phyloP scores from a whole-genome alignment of 2,797 vertebrate species.

The Oryzias dopingdopingensis region DNA sequence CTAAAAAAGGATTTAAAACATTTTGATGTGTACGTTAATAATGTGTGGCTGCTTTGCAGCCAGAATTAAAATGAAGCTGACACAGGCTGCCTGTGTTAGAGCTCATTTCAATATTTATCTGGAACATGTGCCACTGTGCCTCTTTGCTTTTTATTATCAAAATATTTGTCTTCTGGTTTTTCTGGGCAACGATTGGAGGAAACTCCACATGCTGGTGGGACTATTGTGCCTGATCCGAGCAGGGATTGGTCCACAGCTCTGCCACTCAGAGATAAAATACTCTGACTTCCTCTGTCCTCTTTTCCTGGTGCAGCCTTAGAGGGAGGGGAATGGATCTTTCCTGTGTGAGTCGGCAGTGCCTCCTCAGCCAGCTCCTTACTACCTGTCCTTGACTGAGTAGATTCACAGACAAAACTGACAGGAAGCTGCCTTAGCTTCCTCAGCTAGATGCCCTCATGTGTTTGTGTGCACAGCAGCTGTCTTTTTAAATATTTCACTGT shows the following conservation, averaged over 20 bases:
- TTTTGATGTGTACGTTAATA: too few relatives aligned
- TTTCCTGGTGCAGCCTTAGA: conserved; percentile 72
- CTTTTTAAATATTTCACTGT: conserved; percentile 17
- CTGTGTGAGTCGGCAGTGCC: conserved; percentile 62
- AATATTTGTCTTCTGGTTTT: conserved; percentile 35
- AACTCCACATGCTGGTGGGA: conserved; percentile 34
- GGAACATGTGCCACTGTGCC: conserved; percentile 18
- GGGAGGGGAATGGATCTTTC: conserved; percentile 69
- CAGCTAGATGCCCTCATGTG: conserved; percentile 18
- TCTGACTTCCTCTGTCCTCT: conserved; percentile 72
- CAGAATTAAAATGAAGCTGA: too few relatives aligned
- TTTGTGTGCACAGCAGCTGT: conserved; percentile 33
- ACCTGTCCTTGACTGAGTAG: conserved; percentile 76
- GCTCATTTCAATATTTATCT: conserved; percentile 13
- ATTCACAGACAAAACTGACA: conserved; percentile 51
- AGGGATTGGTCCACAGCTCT: conserved; percentile 67
- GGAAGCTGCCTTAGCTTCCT: conserved; percentile 33
- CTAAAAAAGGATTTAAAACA: conserved; percentile 2
- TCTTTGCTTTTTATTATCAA: conserved; percentile 33
- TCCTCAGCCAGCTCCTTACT: conserved; percentile 62
- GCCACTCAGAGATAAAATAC: conserved; percentile 67
- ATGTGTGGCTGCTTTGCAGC: too few relatives aligned
- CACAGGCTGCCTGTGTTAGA: neutral
- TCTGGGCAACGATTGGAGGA: conserved; percentile 42
- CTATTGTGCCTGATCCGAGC: conserved; percentile 39